phyloP scores from a whole-genome alignment of 2,797 vertebrate genomes.

The Anomalospiza imberbis region DNA sequence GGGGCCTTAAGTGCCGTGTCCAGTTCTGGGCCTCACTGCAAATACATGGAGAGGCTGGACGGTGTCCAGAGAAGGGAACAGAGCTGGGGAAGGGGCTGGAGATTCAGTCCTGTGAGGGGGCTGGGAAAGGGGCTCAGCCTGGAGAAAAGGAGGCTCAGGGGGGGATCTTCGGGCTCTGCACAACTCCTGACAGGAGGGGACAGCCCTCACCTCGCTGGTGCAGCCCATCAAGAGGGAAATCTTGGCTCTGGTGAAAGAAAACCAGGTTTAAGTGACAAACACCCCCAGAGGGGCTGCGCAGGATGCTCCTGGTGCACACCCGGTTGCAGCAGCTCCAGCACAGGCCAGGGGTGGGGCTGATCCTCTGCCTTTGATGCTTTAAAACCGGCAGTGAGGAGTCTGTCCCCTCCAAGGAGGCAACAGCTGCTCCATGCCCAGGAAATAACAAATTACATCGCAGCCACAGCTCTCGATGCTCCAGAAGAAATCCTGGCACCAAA shows the following conservation, averaged over 20 bases:
- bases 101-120: background rate
- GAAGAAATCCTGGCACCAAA: background rate
- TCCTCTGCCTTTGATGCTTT: background rate
- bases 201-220: accelerated
- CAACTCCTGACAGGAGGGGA: background rate
- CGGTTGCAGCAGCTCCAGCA: background rate
- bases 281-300: accelerated
- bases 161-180: background rate
- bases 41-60: background rate
- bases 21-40: background rate
- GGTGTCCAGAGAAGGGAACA: accelerated
- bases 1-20: background rate
- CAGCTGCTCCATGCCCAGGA: background rate
- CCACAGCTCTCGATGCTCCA: background rate
- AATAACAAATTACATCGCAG: background rate
- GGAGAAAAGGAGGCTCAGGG: background rate
- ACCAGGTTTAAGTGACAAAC: background rate
- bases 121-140: background rate
- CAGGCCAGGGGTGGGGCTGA: background rate
- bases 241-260: background rate
- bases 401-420: background rate
- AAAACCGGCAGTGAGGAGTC: background rate
- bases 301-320: background rate
- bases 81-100: background rate
- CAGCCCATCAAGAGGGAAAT: background rate